phyloP scores from a whole-genome alignment of 92 coral and sea anemone genomes.

The Palythoa grandis region DNA sequence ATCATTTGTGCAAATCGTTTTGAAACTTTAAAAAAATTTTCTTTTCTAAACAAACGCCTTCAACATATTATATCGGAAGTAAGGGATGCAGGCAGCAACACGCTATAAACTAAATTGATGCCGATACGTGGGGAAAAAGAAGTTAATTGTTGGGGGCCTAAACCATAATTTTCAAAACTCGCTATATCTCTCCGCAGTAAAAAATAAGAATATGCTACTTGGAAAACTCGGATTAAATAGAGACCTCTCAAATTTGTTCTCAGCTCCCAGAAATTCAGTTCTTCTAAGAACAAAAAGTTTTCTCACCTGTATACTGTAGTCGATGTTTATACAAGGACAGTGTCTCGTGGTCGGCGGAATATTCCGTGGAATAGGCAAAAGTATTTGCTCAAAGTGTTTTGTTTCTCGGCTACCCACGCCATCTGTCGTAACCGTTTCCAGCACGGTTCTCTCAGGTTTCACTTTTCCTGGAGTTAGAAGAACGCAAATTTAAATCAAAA shows the following conservation, averaged over 20 bases:
- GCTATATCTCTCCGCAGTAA: no score
- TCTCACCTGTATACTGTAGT: slow-evolving; percentile 39
- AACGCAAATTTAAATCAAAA: not conserved
- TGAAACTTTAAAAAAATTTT: no score
- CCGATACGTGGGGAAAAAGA: no score
- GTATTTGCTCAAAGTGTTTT: not conserved
- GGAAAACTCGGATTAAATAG: no score
- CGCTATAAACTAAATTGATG: no score
- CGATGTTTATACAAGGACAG: slow-evolving; percentile 43
- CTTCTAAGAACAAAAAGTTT: not conserved
- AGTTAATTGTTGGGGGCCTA: no score
- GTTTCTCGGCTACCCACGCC: slow-evolving; percentile 20
- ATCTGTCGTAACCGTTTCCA: slow-evolving; percentile 19
- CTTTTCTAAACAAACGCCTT: no score
- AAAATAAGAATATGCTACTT: no score
- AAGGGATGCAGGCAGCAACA: no score
- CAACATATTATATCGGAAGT: no score
- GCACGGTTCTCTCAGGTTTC: slow-evolving; percentile 28
- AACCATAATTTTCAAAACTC: no score
- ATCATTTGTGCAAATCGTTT: no score
- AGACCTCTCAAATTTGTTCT: not conserved
- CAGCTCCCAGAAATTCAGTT: not conserved
- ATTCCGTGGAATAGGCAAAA: not conserved
- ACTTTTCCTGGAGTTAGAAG: slow-evolving; percentile 11
- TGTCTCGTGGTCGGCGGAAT: slow-evolving; percentile 23